A percentile compares a stretch with the other conserved stretches of the same genome.
Evolutionary conservation across 2,113 vertebrate genomes (phyloP).

Genomic region (Cyprinus carpio): DNA sequence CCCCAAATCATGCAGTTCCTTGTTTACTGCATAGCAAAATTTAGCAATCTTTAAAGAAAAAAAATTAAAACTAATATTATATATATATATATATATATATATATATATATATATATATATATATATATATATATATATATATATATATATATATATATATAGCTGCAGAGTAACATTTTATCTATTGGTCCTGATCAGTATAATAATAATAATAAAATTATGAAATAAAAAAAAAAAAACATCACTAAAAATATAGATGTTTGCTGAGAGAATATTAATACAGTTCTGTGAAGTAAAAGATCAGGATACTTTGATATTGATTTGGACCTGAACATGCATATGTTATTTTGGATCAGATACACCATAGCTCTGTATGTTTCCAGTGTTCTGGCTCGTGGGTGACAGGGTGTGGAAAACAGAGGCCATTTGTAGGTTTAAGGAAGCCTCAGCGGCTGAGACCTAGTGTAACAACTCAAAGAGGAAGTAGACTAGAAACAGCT

Average conservation of each 20-base stretch:
- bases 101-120: too few species aligned
- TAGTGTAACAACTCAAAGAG: not conserved
- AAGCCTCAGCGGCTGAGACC: not conserved
- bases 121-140: too few species aligned
- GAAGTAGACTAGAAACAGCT: slow-evolving; percentile 24
- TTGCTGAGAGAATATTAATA: not conserved
- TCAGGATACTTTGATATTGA: not conserved
- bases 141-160: too few species aligned
- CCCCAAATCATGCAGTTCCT: not conserved
- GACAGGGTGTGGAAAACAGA: not conserved
- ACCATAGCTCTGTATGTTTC: too few species aligned
- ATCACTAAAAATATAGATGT: not conserved
- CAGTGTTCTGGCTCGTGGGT: not conserved
- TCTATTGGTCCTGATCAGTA: too few species aligned
- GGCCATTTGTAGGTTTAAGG: slow-evolving; percentile 12
- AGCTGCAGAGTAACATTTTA: too few species aligned
- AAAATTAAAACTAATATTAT: too few species aligned
- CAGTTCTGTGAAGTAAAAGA: not conserved
- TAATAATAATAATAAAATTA: too few species aligned
- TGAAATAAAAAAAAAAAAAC: too few species aligned
- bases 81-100: too few species aligned
- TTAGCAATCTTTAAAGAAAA: not conserved
- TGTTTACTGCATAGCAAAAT: not conserved
- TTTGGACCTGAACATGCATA: too few species aligned
- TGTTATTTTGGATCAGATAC: too few species aligned